phyloP scores from a whole-genome alignment of 2,888 invertebrate genomes.

The Cremastobaeus sp. region DNA sequence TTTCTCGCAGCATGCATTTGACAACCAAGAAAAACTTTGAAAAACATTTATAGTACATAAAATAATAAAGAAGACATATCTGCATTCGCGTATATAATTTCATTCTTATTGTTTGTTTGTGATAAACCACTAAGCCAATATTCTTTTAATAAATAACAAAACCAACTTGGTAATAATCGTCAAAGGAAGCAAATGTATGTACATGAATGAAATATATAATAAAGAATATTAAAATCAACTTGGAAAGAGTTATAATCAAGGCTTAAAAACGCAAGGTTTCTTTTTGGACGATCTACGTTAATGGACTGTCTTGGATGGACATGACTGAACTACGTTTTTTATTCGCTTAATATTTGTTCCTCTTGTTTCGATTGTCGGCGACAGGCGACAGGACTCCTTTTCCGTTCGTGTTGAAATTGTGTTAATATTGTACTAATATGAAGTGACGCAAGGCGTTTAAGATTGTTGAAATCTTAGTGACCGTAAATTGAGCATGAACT shows the following conservation, averaged over 20 bases:
- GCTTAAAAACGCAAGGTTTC: conserved; percentile 32
- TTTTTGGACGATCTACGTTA: conserved; percentile 55
- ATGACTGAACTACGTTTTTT: conserved; percentile 44
- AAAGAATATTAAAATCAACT: conserved; percentile 34
- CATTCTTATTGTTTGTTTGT: conserved; percentile 21
- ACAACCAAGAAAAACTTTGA: conserved; percentile 31
- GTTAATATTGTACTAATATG: conserved; percentile 44
- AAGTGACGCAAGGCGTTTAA: conserved; percentile 50
- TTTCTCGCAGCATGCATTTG: conserved; percentile 41
- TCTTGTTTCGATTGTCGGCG: conserved; percentile 34
- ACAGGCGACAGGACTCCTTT: conserved; percentile 36
- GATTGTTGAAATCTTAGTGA: conserved; percentile 45
- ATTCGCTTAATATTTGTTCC: conserved; percentile 9
- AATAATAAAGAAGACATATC: conserved; percentile 50
- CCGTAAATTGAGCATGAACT: conserved; percentile 58
- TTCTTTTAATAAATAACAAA: conserved; percentile 50
- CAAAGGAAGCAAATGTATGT: conserved; percentile 49
- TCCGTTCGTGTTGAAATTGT: conserved; percentile 37
- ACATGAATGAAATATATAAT: conserved; percentile 14
- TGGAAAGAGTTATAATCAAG: conserved; percentile 11
- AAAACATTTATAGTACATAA: conserved; percentile 28
- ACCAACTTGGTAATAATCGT: conserved; percentile 24
- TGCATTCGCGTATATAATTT: conserved; percentile 8
- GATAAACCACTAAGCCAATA: conserved; percentile 44
- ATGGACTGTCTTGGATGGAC: conserved; percentile 66